These are phyloP conservation scores for Oscheius sp. DNA, from an alignment of 2,888 invertebrate species.

Conservation along the genomic window DNA sequence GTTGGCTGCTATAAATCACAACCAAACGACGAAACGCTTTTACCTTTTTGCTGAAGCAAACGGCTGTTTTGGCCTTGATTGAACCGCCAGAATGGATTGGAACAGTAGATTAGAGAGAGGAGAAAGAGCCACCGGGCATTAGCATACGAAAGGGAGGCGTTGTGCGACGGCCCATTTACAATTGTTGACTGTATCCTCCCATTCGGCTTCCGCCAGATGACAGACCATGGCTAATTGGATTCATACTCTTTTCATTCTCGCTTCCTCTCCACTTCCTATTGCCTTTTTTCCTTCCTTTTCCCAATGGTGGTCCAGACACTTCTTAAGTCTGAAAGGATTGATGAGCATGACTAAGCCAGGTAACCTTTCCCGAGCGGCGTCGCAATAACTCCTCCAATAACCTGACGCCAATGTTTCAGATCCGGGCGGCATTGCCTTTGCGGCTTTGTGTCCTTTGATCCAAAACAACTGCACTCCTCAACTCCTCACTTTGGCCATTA, in stretches of 20 bases:
- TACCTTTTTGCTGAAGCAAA: no score
- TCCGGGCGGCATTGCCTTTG: constrained; percentile 10
- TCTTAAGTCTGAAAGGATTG: neutral
- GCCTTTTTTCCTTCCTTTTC: neutral
- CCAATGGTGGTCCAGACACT: neutral
- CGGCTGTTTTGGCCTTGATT: no score
- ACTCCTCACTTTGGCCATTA: neutral
- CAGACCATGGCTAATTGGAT: constrained; percentile 14
- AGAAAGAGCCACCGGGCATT: constrained; percentile 32
- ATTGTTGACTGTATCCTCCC: constrained; percentile 16
- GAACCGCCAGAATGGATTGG: no score
- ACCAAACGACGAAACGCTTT: no score
- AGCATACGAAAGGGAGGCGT: constrained; percentile 24
- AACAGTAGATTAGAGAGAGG: constrained; percentile 52
- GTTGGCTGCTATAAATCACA: no score
- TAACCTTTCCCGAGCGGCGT: neutral
- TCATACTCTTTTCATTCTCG: neutral
- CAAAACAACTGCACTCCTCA: neutral
- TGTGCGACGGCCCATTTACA: constrained; percentile 17
- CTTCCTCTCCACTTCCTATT: neutral
- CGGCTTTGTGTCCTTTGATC: constrained; percentile 3
- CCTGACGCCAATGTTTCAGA: no score
- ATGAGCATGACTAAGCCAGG: constrained; percentile 15
- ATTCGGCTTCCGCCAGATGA: constrained; percentile 26
- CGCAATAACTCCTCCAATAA: constrained; percentile 10